Percentiles rank a stretch among this genome's conserved stretches.
These are phyloP conservation scores for Scatophagus argus DNA, from an alignment of 2,113 vertebrate genomes.

Conservation along the genomic window DNA sequence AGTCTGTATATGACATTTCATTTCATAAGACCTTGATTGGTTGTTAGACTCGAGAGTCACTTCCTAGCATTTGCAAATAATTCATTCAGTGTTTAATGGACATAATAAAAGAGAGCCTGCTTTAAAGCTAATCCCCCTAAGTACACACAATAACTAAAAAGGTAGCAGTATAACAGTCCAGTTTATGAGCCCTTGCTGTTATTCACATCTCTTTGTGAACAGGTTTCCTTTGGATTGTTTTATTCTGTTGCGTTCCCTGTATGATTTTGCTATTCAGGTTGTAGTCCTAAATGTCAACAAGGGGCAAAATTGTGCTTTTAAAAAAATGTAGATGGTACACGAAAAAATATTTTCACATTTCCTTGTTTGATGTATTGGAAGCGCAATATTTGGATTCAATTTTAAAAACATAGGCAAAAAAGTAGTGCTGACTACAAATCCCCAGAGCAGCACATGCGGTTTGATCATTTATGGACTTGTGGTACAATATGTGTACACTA, in stretches of 20 bases:
- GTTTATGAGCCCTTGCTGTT: conserved; percentile 44
- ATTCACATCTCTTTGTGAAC: conserved; percentile 17
- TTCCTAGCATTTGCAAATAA: conserved; percentile 65
- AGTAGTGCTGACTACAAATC: conserved; percentile 52
- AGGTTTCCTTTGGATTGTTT: conserved; percentile 1
- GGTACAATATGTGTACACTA: conserved; percentile 35
- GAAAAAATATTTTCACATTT: not conserved
- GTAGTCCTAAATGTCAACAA: conserved; percentile 7
- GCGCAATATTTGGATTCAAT: conserved; percentile 23
- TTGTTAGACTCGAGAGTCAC: conserved; percentile 37
- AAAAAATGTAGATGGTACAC: not conserved
- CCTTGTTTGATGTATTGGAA: not conserved
- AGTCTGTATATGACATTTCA: conserved; percentile 47
- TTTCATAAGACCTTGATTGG: conserved; percentile 41
- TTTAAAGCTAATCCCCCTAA: conserved; percentile 65
- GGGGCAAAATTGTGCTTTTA: not conserved
- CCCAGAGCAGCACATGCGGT: conserved; percentile 26
- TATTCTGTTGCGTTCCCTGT: not conserved
- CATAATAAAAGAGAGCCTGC: conserved; percentile 44
- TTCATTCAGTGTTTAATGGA: conserved; percentile 44
- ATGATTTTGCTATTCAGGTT: not conserved
- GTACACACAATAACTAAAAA: conserved; percentile 58
- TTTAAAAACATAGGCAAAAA: conserved; percentile 21
- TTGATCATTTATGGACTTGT: conserved; percentile 40
- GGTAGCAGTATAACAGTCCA: conserved; percentile 47